Base-by-base conservation (phyloP, 1,140 invertebrate species). In the Parapsyche elsis region DNA sequence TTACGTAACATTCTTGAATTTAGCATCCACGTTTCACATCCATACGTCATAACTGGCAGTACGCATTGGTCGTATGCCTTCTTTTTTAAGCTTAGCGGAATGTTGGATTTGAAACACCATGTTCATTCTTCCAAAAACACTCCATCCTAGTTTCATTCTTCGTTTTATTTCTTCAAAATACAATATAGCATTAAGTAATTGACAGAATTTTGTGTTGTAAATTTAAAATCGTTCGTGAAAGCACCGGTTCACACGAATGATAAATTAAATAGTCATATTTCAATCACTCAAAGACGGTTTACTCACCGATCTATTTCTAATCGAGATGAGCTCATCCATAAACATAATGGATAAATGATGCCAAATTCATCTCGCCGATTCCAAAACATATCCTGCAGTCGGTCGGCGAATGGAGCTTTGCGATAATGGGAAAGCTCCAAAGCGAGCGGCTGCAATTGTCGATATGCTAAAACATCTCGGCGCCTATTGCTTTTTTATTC, bases 241-340 rank as follows among this genome's bases (percentile, higher is more conserved):
- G 21, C 21, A 4, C 21, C 61, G 24, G 5, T 67, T 67, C 61
- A 21, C 16, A 67, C 38, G 16, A 73, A 49, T 38, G 45, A 73
- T 67, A 67, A 4, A 73, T 73, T 73, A 46, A 73, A 46, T 46
- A 73, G 38, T 23, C 38, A 73, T 73, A 49, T 73, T 73, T 49
- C 71, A 49, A 73, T 73, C 71, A 38, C n/a, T 61, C 76, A 77
- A 57, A 77, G 16, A 57, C 61, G 30, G 38, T 12, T 77, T 38
- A 77, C 76, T 77, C 61, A 46, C 70, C 61, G 61, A 78, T 78
- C 61, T 78, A 71, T 78, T 78, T 78, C 19, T 23, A 53, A n/a
- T 61, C 23, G 14, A 44, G 59, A 71, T 71, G 76, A 71, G 24
- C 23, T 67, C 76, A 78, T 78, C 44, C 44, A 21, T 30, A 26